Conservation (phyloP, 2,113 vertebrate genomes). For the Clarias magur region DNA sequence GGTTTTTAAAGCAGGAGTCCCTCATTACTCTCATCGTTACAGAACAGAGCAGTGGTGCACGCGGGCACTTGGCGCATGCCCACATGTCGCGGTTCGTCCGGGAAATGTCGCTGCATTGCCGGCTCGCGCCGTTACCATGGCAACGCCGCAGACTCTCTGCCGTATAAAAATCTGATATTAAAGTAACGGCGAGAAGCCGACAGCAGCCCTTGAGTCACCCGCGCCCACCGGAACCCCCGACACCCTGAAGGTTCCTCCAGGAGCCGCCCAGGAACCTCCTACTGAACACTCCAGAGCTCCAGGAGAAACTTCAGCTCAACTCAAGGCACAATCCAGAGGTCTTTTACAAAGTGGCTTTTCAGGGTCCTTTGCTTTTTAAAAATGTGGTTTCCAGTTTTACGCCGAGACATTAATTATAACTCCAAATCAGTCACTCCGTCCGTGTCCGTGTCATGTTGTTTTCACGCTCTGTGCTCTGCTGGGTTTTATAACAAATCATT, state of each 20-base stretch:
- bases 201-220: too few relatives aligned
- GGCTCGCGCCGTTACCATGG: background rate
- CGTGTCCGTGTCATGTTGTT: background rate
- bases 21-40: background rate
- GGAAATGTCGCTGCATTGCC: constrained; percentile 34
- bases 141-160: background rate
- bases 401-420: background rate
- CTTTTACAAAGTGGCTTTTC: background rate
- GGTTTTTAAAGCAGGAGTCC: constrained; percentile 58
- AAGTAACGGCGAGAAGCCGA: too few relatives aligned
- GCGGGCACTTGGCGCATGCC: constrained; percentile 32
- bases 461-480: background rate
- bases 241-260: background rate
- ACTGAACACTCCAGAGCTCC: background rate
- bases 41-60: background rate
- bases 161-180: background rate
- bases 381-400: background rate
- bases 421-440: background rate
- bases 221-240: too few relatives aligned
- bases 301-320: background rate
- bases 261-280: background rate
- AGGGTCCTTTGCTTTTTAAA: background rate
- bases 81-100: background rate
- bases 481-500: too few relatives aligned
- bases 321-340: background rate